Percentiles rank a stretch among this genome's conserved stretches.
Conservation (phyloP, 2,888 invertebrate genomes). For the Plebejus anna region DNA sequence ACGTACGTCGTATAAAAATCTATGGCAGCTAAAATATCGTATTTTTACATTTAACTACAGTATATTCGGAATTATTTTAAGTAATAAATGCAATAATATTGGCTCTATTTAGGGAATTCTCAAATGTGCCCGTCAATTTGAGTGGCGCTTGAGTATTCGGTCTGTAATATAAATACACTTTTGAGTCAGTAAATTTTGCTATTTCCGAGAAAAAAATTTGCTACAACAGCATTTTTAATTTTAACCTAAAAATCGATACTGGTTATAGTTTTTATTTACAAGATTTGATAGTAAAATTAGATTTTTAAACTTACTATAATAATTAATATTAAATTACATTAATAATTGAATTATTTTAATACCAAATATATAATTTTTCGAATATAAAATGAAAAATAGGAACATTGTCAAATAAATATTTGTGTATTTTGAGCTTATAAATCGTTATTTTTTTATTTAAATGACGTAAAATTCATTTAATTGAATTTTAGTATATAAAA, state of each 20-base stretch:
- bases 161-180: not conserved
- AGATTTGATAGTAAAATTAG: not conserved
- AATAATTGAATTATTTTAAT: constrained; percentile 5
- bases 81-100: constrained; percentile 1
- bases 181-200: not conserved
- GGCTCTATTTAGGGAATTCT: constrained; percentile 7
- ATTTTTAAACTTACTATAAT: not conserved
- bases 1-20: constrained; percentile 39
- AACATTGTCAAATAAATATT: constrained; percentile 23
- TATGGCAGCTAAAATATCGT: constrained; percentile 34
- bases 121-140: not conserved
- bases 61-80: constrained; percentile 11
- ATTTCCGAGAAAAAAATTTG: not conserved
- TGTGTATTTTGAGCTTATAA: not conserved
- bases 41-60: constrained; percentile 1
- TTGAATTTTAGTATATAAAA: no score
- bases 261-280: constrained; percentile 8
- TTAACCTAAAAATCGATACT: not conserved
- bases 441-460: not conserved
- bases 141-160: not conserved
- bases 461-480: not conserved
- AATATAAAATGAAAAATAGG: constrained; percentile 23
- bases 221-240: not conserved
- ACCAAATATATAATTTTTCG: constrained; percentile 11
- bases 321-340: not conserved